Base-by-base conservation (phyloP, 2,888 invertebrate genomes). In the Drosophila nigritarsus region DNA sequence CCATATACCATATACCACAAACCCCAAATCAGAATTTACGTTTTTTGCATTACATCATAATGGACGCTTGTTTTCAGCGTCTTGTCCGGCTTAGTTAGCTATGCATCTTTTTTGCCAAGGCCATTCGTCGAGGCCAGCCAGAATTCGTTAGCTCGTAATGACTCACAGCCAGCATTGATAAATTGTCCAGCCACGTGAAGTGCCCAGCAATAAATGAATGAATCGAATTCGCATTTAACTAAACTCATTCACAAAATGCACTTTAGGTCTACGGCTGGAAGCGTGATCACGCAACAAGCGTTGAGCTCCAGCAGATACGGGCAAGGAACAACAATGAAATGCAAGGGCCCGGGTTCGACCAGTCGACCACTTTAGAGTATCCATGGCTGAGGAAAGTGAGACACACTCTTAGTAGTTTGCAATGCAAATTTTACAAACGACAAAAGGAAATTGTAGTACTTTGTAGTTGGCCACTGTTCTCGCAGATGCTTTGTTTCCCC, bases 381-480 rank as follows among this genome's bases (percentile, higher is more conserved):
- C 32, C 18, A 63, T 40, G 49, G 36, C 29, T 15, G n/a, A 61
- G 50, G 50, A 48, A 42, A 50, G 54, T 56, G 48, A 55, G n/a
- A 38, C 68, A 67, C 68, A 74, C 77, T 73, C 69, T 67, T 71
- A 67, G 59, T 65, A 75, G 78, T 78, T 80, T 82, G 70, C 70
- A 89, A 89, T 89, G 74, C 85, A 87, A 89, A 87, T 82, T 82
- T 70, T 40, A 75, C 70, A 76, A 73, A 67, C 42, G 45, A 42
- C 55, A 71, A 66, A 49, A 54, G 70, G 77, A 80, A 80, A 73
- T 89, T 83, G 78, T 62, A 73, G 65, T 59, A 80, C 66, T 76
- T 70, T 65, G 53, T 42, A 61, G 61, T 63, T 45, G 45, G 45
- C 45, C 50, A 20, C 27, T 64, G 64, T 32, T 42, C 49, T 38